These are phyloP conservation scores for Pseudanteris insignis DNA, from an alignment of 2,888 invertebrate species.

Conservation along the genomic window DNA sequence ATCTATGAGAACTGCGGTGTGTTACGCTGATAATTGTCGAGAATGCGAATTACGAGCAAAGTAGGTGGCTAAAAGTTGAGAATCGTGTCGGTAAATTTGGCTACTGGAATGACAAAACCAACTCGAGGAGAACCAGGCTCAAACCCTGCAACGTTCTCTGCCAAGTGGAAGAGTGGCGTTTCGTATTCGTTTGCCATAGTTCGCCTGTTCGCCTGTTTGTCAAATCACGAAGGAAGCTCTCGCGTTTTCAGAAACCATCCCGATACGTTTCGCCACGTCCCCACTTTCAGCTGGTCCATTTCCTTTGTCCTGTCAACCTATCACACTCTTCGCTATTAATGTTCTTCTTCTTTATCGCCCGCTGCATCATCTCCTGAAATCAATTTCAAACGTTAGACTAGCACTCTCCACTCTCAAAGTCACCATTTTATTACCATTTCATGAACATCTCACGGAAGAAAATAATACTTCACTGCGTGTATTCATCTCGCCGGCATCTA, in stretches of 20 bases:
- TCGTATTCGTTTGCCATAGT: constrained; percentile 3
- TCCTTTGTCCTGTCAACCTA: too few species aligned
- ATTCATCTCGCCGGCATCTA: too few species aligned
- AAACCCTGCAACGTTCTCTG: too few species aligned
- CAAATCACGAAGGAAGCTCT: constrained; percentile 17
- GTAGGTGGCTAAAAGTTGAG: constrained; percentile 26
- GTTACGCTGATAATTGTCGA: constrained; percentile 2
- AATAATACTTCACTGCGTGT: constrained; percentile 24
- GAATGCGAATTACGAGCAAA: constrained; percentile 18
- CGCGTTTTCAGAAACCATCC: constrained; percentile 14
- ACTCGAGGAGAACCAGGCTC: constrained; percentile 9
- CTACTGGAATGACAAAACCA: constrained; percentile 14
- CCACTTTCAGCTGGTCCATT: background rate
- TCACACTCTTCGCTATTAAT: background rate
- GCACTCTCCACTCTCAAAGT: constrained; percentile 24
- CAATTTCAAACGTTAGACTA: constrained; percentile 21
- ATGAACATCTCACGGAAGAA: constrained; percentile 22
- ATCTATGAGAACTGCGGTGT: background rate
- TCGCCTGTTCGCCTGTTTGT: constrained; percentile 3
- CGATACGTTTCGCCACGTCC: constrained; percentile 1
- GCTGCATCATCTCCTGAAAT: constrained; percentile 15
- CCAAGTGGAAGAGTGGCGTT: constrained; percentile 22
- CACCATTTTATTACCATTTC: constrained; percentile 39
- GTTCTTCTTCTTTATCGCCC: constrained; percentile 1
- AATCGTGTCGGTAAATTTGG: constrained; percentile 22